phyloP scores from a whole-genome alignment of 2,797 vertebrate species.

The Chaunax sp. region DNA sequence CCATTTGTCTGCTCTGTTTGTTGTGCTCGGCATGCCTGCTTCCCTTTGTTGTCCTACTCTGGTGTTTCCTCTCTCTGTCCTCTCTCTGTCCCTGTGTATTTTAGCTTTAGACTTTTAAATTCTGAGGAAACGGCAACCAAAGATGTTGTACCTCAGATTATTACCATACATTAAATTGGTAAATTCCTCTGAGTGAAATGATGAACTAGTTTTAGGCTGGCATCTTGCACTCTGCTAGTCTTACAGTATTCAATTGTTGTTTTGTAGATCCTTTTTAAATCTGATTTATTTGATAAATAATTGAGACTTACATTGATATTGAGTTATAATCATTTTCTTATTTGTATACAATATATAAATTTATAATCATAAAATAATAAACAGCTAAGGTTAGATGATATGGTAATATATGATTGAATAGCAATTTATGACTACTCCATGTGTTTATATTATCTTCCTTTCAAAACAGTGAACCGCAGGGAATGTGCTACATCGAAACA shows the following conservation, averaged over 20 bases:
- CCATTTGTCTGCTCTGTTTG: constrained; percentile 72
- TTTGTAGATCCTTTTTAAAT: not conserved
- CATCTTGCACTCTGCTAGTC: constrained; percentile 61
- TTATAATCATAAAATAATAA: not conserved
- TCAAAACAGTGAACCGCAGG: constrained; percentile 93
- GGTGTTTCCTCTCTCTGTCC: constrained; percentile 30
- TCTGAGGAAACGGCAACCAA: constrained; percentile 63
- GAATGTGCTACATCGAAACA: constrained; percentile 99
- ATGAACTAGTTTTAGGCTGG: not conserved
- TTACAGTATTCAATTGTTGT: not conserved
- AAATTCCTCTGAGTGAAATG: constrained; percentile 22
- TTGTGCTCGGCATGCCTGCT: constrained; percentile 65
- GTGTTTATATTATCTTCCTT: constrained; percentile 48
- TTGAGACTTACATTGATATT: not conserved
- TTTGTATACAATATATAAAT: not conserved
- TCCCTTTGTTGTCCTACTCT: constrained; percentile 38
- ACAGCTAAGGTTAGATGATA: constrained; percentile 1
- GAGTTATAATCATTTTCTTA: not conserved
- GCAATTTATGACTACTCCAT: constrained; percentile 15
- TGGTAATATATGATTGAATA: not conserved
- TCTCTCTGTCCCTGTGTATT: constrained; percentile 45
- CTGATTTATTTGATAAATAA: not conserved
- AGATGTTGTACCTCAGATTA: constrained; percentile 44
- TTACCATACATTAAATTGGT: constrained; percentile 20
- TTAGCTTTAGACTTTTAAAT: constrained; percentile 50